Percentiles rank a stretch among this genome's conserved stretches.
These are phyloP conservation scores for Clavelina lepadiformis DNA, from an alignment of 23 tunicate species.

Conservation along the genomic window DNA sequence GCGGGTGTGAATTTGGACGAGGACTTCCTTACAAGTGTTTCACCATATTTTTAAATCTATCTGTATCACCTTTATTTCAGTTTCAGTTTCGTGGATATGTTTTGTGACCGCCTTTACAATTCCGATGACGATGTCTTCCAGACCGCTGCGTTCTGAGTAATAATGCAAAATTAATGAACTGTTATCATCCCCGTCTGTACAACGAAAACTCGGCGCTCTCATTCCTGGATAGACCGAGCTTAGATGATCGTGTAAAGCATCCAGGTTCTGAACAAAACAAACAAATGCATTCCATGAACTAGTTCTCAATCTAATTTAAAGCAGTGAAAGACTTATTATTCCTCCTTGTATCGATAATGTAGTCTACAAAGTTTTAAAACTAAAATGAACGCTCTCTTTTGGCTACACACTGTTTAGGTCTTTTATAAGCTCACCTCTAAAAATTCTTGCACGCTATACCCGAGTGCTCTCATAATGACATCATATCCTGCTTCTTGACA, in stretches of 20 bases:
- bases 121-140: conserved; percentile 91
- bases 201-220: conserved; percentile 92
- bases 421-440: conserved; percentile 37
- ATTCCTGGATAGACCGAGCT: conserved; percentile 96
- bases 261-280: too few species aligned
- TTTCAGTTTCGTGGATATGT: conserved; percentile 80
- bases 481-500: conserved; percentile 94
- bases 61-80: conserved; percentile 62
- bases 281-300: too few species aligned
- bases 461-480: conserved; percentile 69
- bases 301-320: too few species aligned
- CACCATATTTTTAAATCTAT: background rate
- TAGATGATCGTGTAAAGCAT: conserved; percentile 92
- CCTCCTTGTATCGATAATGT: too few species aligned
- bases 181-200: conserved; percentile 61
- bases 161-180: conserved; percentile 80
- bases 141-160: conserved; percentile 86
- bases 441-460: conserved; percentile 83
- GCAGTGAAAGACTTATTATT: too few species aligned
- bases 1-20: background rate
- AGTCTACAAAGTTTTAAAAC: too few species aligned
- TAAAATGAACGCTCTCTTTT: too few species aligned
- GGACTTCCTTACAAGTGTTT: background rate
- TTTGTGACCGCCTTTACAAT: conserved; percentile 77
- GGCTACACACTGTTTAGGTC: too few species aligned